phyloP scores from a whole-genome alignment of 1,140 invertebrate genomes.

The Drosophila micromelanica region DNA sequence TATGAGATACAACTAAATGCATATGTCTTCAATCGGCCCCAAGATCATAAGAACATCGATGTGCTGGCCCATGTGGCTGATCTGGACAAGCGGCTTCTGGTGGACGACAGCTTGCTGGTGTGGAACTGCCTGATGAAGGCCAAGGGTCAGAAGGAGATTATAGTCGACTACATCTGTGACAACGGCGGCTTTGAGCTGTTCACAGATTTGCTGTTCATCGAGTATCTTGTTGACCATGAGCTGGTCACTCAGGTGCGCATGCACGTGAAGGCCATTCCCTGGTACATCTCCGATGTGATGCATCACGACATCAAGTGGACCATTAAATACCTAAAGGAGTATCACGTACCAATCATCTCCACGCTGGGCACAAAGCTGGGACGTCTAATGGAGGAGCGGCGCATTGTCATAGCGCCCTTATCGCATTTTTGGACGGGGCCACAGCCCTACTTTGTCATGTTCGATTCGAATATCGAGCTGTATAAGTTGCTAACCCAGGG shows the following conservation, averaged over 20 bases:
- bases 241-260: constrained; percentile 91
- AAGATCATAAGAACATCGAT: constrained; percentile 85
- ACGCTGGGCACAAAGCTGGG: constrained; percentile 86
- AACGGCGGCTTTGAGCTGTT: constrained; percentile 98
- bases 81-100: constrained; percentile 88
- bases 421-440: constrained; percentile 96
- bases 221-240: constrained; percentile 89
- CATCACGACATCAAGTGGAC: constrained; percentile 91
- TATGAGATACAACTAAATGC: constrained; percentile 88
- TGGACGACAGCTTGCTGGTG: constrained; percentile 87
- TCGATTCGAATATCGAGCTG: constrained; percentile 87
- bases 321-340: constrained; percentile 84
- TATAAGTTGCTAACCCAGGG: constrained; percentile 89
- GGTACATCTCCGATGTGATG: constrained; percentile 98
- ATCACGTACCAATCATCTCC: constrained; percentile 69
- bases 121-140: constrained; percentile 84
- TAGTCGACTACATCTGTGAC: constrained; percentile 93
- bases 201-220: constrained; percentile 93
- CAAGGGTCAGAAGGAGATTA: constrained; percentile 19
- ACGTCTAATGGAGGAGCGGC: constrained; percentile 85
- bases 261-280: constrained; percentile 96
- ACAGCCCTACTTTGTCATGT: constrained; percentile 91
- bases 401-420: constrained; percentile 84
- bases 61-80: constrained; percentile 87
- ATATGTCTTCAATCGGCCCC: constrained; percentile 88